Conservation (phyloP, 23 tunicate genomes). For the Oikopleura albicans region DNA sequence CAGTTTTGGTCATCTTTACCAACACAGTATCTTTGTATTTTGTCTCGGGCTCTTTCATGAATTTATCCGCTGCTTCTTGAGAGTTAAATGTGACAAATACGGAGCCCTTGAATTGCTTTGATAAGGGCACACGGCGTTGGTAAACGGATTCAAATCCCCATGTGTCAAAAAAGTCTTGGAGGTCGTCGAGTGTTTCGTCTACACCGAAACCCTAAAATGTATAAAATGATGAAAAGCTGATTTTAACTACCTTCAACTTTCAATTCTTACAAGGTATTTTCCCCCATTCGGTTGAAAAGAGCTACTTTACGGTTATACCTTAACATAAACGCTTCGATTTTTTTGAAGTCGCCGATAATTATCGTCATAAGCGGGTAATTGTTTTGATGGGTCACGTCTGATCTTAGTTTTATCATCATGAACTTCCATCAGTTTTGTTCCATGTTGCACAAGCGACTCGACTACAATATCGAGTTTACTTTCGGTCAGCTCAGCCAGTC, state of each 20-base stretch:
- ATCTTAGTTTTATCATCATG: slow-evolving; percentile 42
- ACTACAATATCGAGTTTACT: slow-evolving; percentile 24
- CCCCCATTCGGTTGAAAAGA: neutral
- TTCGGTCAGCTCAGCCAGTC: neutral
- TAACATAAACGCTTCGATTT: slow-evolving; percentile 44
- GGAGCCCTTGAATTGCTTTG: slow-evolving; percentile 39
- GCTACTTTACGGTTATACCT: slow-evolving; percentile 7
- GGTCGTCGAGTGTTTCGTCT: neutral
- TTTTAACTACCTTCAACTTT: too few relatives aligned
- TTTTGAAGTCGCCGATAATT: slow-evolving; percentile 32
- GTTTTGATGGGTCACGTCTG: slow-evolving; percentile 39
- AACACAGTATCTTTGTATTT: slow-evolving; percentile 48
- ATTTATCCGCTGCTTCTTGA: slow-evolving; percentile 57
- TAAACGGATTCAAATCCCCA: neutral
- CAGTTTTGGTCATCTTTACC: slow-evolving; percentile 38
- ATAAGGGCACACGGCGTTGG: neutral
- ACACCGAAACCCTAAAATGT: neutral
- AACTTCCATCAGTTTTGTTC: slow-evolving; percentile 33
- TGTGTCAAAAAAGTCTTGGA: neutral
- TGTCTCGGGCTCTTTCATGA: slow-evolving; percentile 54
- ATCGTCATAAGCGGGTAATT: slow-evolving; percentile 54
- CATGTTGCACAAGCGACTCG: slow-evolving; percentile 33
- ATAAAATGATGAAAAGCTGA: too few relatives aligned
- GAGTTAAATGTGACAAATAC: slow-evolving; percentile 51
- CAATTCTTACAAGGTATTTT: neutral